Evolutionary conservation across 2,797 vertebrate species (phyloP), one percentile per base, ranked within the genome.

Genomic region (Arctocebus calabarensis): DNA sequence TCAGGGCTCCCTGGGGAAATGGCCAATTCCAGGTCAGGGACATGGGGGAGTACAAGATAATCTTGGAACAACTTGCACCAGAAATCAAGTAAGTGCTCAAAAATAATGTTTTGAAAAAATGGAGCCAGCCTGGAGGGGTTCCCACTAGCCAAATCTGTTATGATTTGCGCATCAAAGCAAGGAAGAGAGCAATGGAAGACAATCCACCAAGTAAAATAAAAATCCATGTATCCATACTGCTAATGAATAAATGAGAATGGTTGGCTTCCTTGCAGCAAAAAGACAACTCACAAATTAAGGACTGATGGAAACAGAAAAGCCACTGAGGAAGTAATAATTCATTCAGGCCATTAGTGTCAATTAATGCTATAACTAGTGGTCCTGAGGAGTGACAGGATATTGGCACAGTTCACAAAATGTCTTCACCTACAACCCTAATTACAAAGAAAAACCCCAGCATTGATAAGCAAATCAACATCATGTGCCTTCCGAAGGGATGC

Each of bases 211-310:
- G 3, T 74, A 82, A 71, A 92, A 48, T 13, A 85, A 83, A 37
- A 62, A 78, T 52, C 37, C 55, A 71, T 16, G 34, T 20, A 64
- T 23, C 34, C 40, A 68, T 20, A 74, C 2, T 17, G 48, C 9
- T 48, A 84, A 84, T 1, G 11, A 91, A 77, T 20, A 32, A 22
- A 52, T 37, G 22, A 92, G 90, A 64, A 37, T 27, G 57, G 40
- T 25, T 45, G 34, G 43, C 32, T 84, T 91, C 45, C 29, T 73
- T 68, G 55, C 19, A 92, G 27, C 27, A 78, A 62, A 52, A 83
- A 83, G n/a, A n/a, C 73, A 84, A 37, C 62, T 74, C 81, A 55
- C 70, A 92, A 86, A 32, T 43, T 25, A 48, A 85, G 25, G 40
- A 87, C 48, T 16, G 34, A 61, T 2, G 48, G 13, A 68, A 86